These are phyloP conservation scores for Cyrtonyx montezumae DNA, from an alignment of 2,113 vertebrate species.

Conservation along the genomic window DNA sequence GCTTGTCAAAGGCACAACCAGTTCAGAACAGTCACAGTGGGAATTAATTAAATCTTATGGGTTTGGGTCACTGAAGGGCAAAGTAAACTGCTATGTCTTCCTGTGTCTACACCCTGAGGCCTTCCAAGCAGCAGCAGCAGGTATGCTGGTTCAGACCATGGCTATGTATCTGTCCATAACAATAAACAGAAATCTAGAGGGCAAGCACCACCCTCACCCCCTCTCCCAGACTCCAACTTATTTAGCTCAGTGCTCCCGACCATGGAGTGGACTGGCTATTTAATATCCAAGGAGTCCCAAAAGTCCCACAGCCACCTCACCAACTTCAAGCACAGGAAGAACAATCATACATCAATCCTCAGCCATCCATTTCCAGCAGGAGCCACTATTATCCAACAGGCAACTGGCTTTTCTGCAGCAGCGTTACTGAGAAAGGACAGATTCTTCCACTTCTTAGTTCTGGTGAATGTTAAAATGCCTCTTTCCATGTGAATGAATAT, in stretches of 20 bases:
- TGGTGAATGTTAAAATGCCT: neutral
- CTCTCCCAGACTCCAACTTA: neutral
- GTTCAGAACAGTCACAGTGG: neutral
- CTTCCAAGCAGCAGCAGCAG: neutral
- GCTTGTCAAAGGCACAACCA: neutral
- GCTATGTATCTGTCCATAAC: neutral
- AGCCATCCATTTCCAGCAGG: neutral
- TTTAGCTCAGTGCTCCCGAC: neutral
- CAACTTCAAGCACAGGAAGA: neutral
- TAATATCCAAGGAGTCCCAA: neutral
- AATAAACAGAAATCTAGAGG: neutral
- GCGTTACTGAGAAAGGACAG: neutral
- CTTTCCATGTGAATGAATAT: rapidly evolving
- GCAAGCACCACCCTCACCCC: rapidly evolving
- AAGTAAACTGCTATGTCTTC: neutral
- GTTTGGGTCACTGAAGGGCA: neutral
- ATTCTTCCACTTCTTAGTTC: neutral
- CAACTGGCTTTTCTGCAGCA: neutral
- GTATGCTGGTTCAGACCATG: neutral
- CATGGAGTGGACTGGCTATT: too few relatives aligned
- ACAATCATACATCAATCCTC: neutral
- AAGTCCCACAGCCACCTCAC: neutral
- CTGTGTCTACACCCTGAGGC: neutral
- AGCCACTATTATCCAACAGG: neutral
- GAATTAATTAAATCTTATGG: neutral